These are phyloP conservation scores for Drosophila auraria DNA, from an alignment of 1,140 invertebrate genomes.

Conservation along the genomic window DNA sequence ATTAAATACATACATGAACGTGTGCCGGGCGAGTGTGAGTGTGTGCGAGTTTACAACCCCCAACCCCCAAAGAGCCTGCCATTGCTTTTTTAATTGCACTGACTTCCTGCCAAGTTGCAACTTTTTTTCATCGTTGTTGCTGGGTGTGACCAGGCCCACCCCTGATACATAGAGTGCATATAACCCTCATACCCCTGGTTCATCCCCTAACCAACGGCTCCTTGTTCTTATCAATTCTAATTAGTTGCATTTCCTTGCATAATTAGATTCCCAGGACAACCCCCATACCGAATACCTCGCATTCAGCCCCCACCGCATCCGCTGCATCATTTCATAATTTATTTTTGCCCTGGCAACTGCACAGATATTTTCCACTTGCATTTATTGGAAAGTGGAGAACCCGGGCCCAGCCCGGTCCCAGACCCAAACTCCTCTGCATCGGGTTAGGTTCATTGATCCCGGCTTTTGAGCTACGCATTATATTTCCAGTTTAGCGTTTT, in stretches of 20 bases:
- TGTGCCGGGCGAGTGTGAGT: slow-evolving; percentile 22
- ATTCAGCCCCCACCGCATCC: neutral
- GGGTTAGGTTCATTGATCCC: slow-evolving; percentile 73
- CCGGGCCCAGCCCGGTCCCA: slow-evolving; percentile 35
- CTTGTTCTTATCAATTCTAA: slow-evolving; percentile 69
- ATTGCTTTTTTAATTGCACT: slow-evolving; percentile 82
- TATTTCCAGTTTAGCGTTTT: slow-evolving; percentile 80
- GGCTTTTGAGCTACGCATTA: slow-evolving; percentile 76
- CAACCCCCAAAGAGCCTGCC: slow-evolving; percentile 56
- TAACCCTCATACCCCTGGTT: slow-evolving; percentile 4
- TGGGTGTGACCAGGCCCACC: slow-evolving; percentile 48
- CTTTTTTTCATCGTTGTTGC: slow-evolving; percentile 37
- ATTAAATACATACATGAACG: slow-evolving; percentile 41
- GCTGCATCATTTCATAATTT: slow-evolving; percentile 49
- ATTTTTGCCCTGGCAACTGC: slow-evolving; percentile 53
- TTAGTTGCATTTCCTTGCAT: slow-evolving; percentile 78
- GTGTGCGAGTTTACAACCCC: slow-evolving; percentile 74
- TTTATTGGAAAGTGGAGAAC: slow-evolving; percentile 63
- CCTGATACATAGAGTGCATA: slow-evolving; percentile 16
- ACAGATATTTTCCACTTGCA: slow-evolving; percentile 36
- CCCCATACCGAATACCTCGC: neutral
- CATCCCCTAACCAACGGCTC: slow-evolving; percentile 14
- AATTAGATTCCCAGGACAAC: slow-evolving; percentile 65
- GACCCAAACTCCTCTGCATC: slow-evolving; percentile 51
- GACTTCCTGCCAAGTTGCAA: slow-evolving; percentile 81